Percentiles rank a stretch among this genome's conserved stretches.
phyloP scores from a whole-genome alignment of 2,113 vertebrate species.

The Elaphurus davidianus region DNA sequence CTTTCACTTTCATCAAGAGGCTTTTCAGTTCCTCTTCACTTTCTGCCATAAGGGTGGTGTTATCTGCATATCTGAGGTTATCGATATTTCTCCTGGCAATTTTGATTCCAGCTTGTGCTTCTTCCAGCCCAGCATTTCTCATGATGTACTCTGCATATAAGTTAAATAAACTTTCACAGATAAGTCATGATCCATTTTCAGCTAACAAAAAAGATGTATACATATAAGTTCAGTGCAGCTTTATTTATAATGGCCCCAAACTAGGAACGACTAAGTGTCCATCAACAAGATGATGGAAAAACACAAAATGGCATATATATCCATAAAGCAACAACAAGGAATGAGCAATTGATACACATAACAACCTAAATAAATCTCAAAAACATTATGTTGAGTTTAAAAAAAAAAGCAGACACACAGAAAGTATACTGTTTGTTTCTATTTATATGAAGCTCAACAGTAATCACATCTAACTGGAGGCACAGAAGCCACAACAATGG shows the following conservation, averaged over 20 bases:
- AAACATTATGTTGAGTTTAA: not conserved
- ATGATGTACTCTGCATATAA: too few species aligned
- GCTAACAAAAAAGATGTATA: not conserved
- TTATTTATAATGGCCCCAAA: not conserved
- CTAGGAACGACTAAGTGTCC: not conserved
- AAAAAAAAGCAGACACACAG: not conserved
- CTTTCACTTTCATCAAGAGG: too few species aligned
- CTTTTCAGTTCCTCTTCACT: too few species aligned
- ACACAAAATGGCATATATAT: not conserved
- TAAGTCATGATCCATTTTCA: not conserved
- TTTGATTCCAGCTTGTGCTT: too few species aligned
- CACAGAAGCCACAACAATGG: not conserved
- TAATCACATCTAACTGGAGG: not conserved
- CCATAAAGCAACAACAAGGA: not conserved
- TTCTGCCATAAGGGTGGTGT: too few species aligned
- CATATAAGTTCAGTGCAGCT: not conserved
- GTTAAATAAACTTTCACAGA: not conserved
- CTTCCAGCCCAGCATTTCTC: too few species aligned
- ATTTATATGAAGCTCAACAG: not conserved
- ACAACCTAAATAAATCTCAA: not conserved
- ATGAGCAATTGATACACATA: not conserved
- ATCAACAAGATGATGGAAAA: not conserved
- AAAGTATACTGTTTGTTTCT: not conserved
- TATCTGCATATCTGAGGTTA: too few species aligned
- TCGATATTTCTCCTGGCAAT: too few species aligned